These are phyloP conservation scores for Columba janthina DNA, from an alignment of 2,113 vertebrate species.

Conservation along the genomic window DNA sequence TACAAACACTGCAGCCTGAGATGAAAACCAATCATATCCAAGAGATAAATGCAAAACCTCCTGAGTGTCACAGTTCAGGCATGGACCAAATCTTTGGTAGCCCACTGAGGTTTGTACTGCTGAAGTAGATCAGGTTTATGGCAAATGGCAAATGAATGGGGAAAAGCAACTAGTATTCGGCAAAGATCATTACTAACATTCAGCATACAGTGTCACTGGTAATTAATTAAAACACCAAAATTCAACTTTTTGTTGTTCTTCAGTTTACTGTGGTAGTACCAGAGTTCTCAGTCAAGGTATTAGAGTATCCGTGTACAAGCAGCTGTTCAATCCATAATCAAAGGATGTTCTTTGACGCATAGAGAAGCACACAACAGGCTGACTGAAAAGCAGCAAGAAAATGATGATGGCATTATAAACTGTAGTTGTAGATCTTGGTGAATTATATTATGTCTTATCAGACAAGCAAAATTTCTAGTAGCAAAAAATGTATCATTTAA, in stretches of 20 bases:
- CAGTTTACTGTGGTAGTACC: not conserved
- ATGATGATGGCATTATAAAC: not conserved
- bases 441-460: not conserved
- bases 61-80: not conserved
- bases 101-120: not conserved
- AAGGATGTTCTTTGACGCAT: not conserved
- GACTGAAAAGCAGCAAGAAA: not conserved
- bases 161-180: not conserved
- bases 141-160: not conserved
- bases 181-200: not conserved
- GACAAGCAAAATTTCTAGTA: not conserved
- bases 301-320: not conserved
- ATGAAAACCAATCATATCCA: not conserved
- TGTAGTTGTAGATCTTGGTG: not conserved
- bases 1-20: not conserved
- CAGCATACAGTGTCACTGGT: rapidly evolving
- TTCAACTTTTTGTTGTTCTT: not conserved
- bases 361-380: not conserved
- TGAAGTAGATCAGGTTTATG: not conserved
- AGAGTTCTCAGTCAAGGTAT: not conserved
- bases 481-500: not conserved
- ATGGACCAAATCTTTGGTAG: not conserved
- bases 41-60: not conserved
- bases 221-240: not conserved
- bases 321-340: not conserved